Evolutionary conservation across 2,797 vertebrate genomes (phyloP), one percentile per base, ranked within the genome.

Genomic region (Bradypodion ventrale): DNA sequence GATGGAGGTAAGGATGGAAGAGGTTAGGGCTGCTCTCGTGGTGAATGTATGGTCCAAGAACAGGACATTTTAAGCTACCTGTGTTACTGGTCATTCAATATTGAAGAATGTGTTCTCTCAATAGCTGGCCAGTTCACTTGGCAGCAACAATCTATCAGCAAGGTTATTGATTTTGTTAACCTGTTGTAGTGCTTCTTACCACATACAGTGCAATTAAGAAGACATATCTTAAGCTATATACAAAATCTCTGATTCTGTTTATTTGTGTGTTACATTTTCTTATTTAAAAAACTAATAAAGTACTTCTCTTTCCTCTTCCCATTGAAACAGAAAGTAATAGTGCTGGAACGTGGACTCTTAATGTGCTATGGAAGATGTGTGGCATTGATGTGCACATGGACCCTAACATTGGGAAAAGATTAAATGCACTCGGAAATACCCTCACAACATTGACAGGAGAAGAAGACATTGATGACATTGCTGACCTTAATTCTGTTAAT

Each of bases 331-430:
- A 99, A 90, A 99, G 99, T 95, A 99, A 96, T 79, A 99, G 99
- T 73, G 99, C 98, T 6, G 99, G 99, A 7, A 99, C 98, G n/a
- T 99, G 99, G 99, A 99, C 98, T 0, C 96, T 99, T 70, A 99
- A 99, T 27, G 97, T 99, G 1, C 92, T 99, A 2, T 99, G 99
- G 99, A 99, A 99, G 92, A 99, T 99, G 99, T 99, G 99, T 46
- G 99, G 99, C 65, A 99, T 99, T 10, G 98, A 99, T 65, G 99
- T 99, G 32, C 99, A 99, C 95, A 99, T 99, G 98, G 99, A 99
- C 93, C 99, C 98, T 59, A 99, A 99, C 94, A 99, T 99, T 56
- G 99, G 99, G 75, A 99, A 99, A 92, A 96, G 99, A 5, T 93
- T 99, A 60, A 99, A 98, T 29, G 98, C 98, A 52, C 95, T 99